phyloP scores from a whole-genome alignment of 2,113 vertebrate species.

The Delphinapterus leucas region DNA sequence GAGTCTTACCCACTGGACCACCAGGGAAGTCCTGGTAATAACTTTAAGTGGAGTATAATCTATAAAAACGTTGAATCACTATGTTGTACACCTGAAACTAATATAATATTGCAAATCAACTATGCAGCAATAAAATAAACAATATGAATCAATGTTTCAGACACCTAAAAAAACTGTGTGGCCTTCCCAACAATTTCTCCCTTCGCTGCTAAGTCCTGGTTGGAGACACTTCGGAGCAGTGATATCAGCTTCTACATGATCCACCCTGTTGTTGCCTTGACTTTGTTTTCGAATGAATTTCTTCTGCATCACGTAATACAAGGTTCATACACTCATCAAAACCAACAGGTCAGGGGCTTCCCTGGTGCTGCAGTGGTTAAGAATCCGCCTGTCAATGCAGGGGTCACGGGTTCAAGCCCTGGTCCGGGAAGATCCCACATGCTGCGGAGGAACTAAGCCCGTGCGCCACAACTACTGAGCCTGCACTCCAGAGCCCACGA shows the following conservation, averaged over 20 bases:
- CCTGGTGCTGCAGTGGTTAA: not conserved
- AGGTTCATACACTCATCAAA: not conserved
- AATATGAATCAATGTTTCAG: not conserved
- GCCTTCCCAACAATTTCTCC: not conserved
- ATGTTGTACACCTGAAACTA: not conserved
- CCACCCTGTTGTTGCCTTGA: not conserved
- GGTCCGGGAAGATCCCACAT: not conserved
- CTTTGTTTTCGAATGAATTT: not conserved
- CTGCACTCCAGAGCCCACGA: no score
- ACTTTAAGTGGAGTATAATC: no score
- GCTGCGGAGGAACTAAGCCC: no score
- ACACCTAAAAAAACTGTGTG: not conserved
- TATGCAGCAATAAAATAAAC: not conserved
- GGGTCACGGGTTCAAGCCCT: not conserved
- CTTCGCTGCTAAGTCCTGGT: not conserved
- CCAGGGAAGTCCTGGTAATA: no score
- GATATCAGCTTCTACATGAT: not conserved
- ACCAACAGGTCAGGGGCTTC: not conserved
- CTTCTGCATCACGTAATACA: not conserved
- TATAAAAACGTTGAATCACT: no score
- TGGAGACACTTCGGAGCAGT: not conserved
- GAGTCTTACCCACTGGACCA: no score
- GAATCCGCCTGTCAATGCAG: not conserved
- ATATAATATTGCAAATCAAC: not conserved
- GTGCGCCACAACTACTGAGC: no score